phyloP scores from a whole-genome alignment of 2,113 vertebrate genomes.

The Saimiri boliviensis region DNA sequence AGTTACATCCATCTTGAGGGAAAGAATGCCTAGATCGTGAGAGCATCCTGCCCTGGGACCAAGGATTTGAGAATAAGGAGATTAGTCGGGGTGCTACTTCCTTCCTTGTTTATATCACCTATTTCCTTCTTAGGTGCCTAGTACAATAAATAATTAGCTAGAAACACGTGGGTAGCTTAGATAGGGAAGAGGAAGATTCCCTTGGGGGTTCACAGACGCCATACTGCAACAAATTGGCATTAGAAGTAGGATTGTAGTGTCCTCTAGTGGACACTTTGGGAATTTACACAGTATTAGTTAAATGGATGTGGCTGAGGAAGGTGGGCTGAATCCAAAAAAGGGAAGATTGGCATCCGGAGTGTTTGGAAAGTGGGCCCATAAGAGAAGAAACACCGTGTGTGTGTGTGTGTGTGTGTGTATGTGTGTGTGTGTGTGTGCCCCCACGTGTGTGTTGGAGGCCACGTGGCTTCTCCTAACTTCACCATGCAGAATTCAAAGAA shows the following conservation, averaged over 20 bases:
- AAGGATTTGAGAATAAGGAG: not conserved
- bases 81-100: not conserved
- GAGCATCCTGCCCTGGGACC: not conserved
- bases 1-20: not conserved
- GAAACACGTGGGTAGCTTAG: not conserved
- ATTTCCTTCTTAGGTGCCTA: constrained; percentile 20
- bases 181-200: not conserved
- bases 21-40: not conserved
- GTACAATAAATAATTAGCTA: not conserved
- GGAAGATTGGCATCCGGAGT: not conserved
- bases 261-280: constrained; percentile 54
- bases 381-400: not conserved
- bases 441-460: not conserved
- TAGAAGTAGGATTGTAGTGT: constrained; percentile 9
- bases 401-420: not conserved
- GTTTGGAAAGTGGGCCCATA: not conserved
- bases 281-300: not conserved
- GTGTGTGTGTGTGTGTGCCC: not conserved
- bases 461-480: not conserved
- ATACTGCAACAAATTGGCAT: not conserved
- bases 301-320: not conserved
- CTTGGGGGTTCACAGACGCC: not conserved
- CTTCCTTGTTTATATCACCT: not conserved
- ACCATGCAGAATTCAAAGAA: not conserved
- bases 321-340: not conserved